Evolutionary conservation across 2,888 invertebrate species (phyloP).

Genomic region (Volucella zonaria): DNA sequence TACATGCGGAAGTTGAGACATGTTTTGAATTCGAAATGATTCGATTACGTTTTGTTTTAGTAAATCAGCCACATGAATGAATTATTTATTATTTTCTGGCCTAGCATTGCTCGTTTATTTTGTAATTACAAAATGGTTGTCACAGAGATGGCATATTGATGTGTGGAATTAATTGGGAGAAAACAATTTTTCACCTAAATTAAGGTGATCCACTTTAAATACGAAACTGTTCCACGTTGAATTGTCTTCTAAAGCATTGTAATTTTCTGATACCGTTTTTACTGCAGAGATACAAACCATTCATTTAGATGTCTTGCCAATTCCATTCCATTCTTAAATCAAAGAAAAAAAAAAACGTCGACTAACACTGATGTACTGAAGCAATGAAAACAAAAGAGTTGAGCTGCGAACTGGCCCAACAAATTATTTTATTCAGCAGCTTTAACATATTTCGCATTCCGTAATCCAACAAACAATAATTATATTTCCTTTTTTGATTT

Average conservation of each 20-base stretch:
- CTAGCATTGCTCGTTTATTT: not conserved
- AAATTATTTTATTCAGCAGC: not conserved
- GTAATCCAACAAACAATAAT: not conserved
- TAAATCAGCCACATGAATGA: constrained; percentile 21
- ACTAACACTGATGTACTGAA: too few species aligned
- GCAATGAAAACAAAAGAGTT: constrained; percentile 75
- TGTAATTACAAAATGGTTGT: constrained; percentile 21
- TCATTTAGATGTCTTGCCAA: too few species aligned
- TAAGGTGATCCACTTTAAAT: not conserved
- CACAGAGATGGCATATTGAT: not conserved
- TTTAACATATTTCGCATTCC: not conserved
- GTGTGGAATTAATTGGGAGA: not conserved
- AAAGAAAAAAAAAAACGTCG: too few species aligned
- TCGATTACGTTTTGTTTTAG: constrained; percentile 27
- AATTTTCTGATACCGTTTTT: too few species aligned
- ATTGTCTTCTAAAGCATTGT: not conserved
- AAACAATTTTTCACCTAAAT: not conserved
- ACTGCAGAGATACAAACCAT: too few species aligned
- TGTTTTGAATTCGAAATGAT: constrained; percentile 37
- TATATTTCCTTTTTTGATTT: constrained; percentile 40
- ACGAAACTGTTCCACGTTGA: not conserved
- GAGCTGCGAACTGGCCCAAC: constrained; percentile 71
- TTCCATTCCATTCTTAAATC: too few species aligned
- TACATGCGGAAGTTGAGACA: constrained; percentile 39
- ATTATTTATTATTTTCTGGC: constrained; percentile 40